These are phyloP conservation scores for Gambusia yucatana DNA, from an alignment of 2,797 vertebrate genomes.

Conservation along the genomic window DNA sequence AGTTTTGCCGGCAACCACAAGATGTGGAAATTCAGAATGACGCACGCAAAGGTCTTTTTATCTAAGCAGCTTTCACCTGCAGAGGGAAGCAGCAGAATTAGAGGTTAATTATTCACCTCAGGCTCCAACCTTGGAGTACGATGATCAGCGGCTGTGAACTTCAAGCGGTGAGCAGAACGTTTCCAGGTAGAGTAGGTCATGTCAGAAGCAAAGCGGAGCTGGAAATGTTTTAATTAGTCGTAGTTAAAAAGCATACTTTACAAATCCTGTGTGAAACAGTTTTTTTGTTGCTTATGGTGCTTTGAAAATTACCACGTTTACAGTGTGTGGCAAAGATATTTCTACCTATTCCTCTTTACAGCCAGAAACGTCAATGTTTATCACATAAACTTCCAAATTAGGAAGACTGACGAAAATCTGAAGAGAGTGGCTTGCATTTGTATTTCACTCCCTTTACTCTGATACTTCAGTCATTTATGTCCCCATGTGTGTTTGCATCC, in stretches of 20 bases:
- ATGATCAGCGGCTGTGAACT: constrained; percentile 4
- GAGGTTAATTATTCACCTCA: constrained; percentile 41
- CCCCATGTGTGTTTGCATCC: not conserved
- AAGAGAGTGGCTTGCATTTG: not conserved
- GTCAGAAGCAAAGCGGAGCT: not conserved
- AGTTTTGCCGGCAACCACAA: constrained; percentile 23
- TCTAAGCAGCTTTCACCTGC: constrained; percentile 19
- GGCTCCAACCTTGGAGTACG: constrained; percentile 1
- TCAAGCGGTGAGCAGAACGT: constrained; percentile 9
- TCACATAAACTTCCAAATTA: no score
- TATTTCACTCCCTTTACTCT: not conserved
- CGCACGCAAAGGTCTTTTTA: constrained; percentile 29
- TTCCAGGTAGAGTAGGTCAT: constrained; percentile 7
- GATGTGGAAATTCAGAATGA: constrained; percentile 41
- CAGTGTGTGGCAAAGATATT: not conserved
- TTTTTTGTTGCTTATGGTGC: not conserved
- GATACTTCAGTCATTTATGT: not conserved
- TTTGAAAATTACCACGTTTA: not conserved
- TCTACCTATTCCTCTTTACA: not conserved
- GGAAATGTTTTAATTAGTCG: not conserved
- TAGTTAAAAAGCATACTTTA: not conserved
- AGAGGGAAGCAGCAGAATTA: constrained; percentile 39
- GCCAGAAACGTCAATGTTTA: not conserved
- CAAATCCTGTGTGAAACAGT: not conserved
- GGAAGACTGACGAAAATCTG: not conserved